Conservation (phyloP, 2,888 invertebrate genomes). For the Ormyrus labotus region DNA sequence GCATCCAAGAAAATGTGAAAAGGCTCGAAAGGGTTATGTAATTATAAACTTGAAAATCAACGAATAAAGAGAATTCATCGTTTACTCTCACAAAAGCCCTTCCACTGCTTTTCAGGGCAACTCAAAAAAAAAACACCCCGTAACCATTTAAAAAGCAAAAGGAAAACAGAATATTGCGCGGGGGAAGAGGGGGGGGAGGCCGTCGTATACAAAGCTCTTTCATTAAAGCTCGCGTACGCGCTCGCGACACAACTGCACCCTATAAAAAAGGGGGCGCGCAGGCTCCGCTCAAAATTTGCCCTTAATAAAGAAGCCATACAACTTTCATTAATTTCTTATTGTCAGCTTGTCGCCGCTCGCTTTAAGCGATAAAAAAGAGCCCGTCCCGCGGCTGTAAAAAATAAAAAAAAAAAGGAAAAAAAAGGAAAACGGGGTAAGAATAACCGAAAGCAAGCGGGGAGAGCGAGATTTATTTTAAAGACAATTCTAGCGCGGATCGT, state of each 20-base stretch:
- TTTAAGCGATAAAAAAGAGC: neutral
- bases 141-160: neutral
- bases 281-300: conserved; percentile 43
- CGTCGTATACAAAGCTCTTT: conserved; percentile 35
- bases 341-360: conserved; percentile 41
- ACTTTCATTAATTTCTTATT: conserved; percentile 55
- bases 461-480: conserved; percentile 55
- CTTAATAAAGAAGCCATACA: conserved; percentile 48
- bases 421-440: neutral
- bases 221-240: conserved; percentile 37
- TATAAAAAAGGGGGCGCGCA: neutral
- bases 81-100: conserved; percentile 7
- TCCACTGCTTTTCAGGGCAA: neutral
- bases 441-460: neutral
- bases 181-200: neutral
- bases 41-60: neutral
- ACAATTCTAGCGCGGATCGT: conserved; percentile 57
- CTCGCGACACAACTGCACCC: neutral
- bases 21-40: no score
- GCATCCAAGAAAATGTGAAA: no score
- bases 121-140: neutral
- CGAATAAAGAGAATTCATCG: neutral
- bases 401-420: neutral
- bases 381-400: neutral
- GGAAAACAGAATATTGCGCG: neutral